A percentile compares a stretch with the other conserved stretches of the same genome.
phyloP scores from a whole-genome alignment of 2,797 vertebrate species.

The Moxostoma hubbsi region DNA sequence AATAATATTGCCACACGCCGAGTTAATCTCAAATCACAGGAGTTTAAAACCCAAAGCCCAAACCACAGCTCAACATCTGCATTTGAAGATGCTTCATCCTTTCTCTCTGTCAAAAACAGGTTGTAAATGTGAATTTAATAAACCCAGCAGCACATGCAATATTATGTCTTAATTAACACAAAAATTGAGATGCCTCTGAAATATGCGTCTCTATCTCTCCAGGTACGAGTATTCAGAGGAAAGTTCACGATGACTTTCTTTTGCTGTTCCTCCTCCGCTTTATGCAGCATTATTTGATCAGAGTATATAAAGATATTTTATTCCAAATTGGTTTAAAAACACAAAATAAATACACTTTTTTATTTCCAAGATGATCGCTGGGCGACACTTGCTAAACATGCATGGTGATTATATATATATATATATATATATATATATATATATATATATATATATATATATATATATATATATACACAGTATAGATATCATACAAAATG shows the following conservation, averaged over 20 bases:
- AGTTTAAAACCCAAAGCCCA: conserved; percentile 12
- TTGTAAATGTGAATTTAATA: conserved; percentile 67
- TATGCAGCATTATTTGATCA: conserved; percentile 58
- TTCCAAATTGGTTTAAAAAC: no score
- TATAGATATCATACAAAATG: no score
- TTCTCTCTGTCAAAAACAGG: conserved; percentile 47
- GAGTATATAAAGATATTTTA: neutral
- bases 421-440: no score
- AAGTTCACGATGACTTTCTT: conserved; percentile 54
- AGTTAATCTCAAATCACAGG: neutral
- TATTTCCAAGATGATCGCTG: no score
- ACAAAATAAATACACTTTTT: no score
- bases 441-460: no score
- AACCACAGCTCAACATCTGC: conserved; percentile 58
- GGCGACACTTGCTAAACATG: no score
- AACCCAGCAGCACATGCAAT: conserved; percentile 57
- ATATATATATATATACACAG: no score
- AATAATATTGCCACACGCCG: neutral
- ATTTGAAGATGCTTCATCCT: conserved; percentile 45
- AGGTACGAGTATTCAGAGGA: conserved; percentile 46
- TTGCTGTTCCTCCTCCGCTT: conserved; percentile 45
- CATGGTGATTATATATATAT: no score
- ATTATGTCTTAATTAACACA: conserved; percentile 67
- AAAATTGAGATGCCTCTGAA: conserved; percentile 54
- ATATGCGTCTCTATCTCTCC: conserved; percentile 37